These are phyloP conservation scores for Callorhinus ursinus DNA, from an alignment of 2,113 vertebrate species.

Conservation along the genomic window DNA sequence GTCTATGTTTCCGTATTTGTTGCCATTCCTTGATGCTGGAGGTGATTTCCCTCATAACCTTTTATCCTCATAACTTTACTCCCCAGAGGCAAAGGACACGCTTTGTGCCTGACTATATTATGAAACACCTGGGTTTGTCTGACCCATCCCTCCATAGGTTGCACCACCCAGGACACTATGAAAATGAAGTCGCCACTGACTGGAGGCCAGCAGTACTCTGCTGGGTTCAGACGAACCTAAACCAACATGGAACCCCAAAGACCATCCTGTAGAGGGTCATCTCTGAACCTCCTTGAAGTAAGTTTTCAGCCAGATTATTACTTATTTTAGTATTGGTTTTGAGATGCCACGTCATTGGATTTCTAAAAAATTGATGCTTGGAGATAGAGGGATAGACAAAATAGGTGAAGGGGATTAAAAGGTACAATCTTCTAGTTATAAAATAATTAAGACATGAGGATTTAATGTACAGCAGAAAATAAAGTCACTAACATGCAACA, in stretches of 20 bases:
- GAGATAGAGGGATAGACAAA: neutral
- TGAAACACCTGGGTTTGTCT: conserved; percentile 78
- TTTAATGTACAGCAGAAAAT: neutral
- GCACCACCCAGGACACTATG: conserved; percentile 82
- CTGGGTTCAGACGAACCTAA: neutral
- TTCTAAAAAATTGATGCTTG: neutral
- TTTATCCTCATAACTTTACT: conserved; percentile 80
- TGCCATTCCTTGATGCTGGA: conserved; percentile 79
- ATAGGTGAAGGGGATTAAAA: neutral
- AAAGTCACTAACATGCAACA: neutral
- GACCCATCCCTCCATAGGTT: conserved; percentile 77
- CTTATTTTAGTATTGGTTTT: conserved; percentile 23
- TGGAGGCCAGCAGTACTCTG: conserved; percentile 70
- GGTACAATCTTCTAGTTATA: neutral
- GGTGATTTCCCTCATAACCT: conserved; percentile 74
- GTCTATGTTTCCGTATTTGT: conserved; percentile 66
- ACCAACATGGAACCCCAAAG: conserved; percentile 63
- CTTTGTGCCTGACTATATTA: conserved; percentile 76
- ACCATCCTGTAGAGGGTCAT: conserved; percentile 62
- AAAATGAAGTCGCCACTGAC: conserved; percentile 76
- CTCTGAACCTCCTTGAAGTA: conserved; percentile 82
- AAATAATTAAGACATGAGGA: neutral
- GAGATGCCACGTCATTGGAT: neutral
- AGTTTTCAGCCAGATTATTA: conserved; percentile 58
- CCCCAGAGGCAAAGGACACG: conserved; percentile 76